Conservation (phyloP, 2,113 vertebrate genomes). For the Balaenoptera acutorostrata region DNA sequence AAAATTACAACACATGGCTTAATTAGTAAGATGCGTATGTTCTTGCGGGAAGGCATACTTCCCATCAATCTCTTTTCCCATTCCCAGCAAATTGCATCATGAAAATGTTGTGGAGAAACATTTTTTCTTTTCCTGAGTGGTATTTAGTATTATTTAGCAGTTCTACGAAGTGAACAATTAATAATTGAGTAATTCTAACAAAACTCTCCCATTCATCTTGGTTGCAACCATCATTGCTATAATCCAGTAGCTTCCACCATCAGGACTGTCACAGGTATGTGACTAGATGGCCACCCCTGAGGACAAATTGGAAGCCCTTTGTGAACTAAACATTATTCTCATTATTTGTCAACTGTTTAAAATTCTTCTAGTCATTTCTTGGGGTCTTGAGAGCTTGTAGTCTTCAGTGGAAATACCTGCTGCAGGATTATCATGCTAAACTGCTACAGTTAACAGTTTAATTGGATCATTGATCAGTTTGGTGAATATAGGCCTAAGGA, state of each 20-base stretch:
- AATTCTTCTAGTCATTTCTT: not conserved
- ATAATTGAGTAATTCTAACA: not conserved
- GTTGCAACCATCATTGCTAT: not conserved
- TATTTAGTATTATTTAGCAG: conserved; percentile 10
- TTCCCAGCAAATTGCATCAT: not conserved
- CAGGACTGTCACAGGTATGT: not conserved
- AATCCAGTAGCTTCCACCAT: not conserved
- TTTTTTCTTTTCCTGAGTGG: not conserved
- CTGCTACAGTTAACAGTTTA: not conserved
- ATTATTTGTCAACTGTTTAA: not conserved
- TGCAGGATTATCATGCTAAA: not conserved
- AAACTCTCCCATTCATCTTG: not conserved
- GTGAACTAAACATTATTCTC: not conserved
- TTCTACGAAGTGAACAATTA: not conserved
- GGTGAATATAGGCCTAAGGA: not conserved
- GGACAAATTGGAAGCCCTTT: not conserved
- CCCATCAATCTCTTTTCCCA: not conserved
- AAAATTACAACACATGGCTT: conserved; percentile 50
- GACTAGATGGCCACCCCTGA: not conserved
- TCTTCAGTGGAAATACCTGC: not conserved
- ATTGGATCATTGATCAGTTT: not conserved
- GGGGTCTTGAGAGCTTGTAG: not conserved
- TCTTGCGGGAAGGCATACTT: conserved; percentile 6
- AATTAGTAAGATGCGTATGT: conserved; percentile 41
- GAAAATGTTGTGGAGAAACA: conserved; percentile 16